These are phyloP conservation scores for Trissolcus japonicus DNA, from an alignment of 2,888 invertebrate genomes.

Conservation along the genomic window DNA sequence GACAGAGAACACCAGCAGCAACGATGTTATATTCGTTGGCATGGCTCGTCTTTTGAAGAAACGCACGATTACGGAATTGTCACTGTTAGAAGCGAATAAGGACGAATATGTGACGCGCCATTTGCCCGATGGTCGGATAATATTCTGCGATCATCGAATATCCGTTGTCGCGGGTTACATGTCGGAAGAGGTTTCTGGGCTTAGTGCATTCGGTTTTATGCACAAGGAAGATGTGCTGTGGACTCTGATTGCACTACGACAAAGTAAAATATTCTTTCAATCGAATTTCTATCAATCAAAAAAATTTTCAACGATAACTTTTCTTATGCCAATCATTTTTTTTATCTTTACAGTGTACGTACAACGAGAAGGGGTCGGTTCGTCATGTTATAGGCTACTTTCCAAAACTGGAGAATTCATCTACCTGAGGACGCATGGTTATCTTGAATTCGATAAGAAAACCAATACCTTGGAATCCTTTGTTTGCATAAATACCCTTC, in stretches of 20 bases:
- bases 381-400: constrained; percentile 90
- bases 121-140: constrained; percentile 90
- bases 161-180: constrained; percentile 92
- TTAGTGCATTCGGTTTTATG: constrained; percentile 93
- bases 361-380: constrained; percentile 87
- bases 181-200: constrained; percentile 91
- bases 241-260: constrained; percentile 90
- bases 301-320: background rate
- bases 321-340: background rate
- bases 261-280: constrained; percentile 79
- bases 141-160: constrained; percentile 93
- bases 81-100: constrained; percentile 82
- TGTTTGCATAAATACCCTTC: constrained; percentile 89
- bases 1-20: constrained; percentile 63
- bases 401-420: constrained; percentile 90
- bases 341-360: constrained; percentile 84
- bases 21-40: constrained; percentile 81
- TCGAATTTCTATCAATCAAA: background rate
- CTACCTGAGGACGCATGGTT: constrained; percentile 89
- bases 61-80: constrained; percentile 82
- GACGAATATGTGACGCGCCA: constrained; percentile 94
- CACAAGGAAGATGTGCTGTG: constrained; percentile 92
- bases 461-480: constrained; percentile 89
- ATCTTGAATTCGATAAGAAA: constrained; percentile 86
- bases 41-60: constrained; percentile 86